A percentile compares a stretch with the other conserved stretches of the same genome.
phyloP scores from a whole-genome alignment of 2,888 invertebrate species.

The Halictus quadricinctus region DNA sequence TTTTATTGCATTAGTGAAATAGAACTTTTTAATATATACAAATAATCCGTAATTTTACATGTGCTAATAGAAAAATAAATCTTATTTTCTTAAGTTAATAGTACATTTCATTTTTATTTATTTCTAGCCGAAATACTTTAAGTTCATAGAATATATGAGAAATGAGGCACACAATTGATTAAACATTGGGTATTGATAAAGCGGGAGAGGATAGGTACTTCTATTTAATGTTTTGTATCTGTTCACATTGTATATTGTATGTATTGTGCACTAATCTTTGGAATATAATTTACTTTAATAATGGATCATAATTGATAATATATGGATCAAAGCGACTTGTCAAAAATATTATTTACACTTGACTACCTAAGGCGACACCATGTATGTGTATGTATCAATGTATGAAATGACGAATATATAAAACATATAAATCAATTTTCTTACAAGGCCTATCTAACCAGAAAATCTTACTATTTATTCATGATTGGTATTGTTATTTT shows the following conservation, averaged over 20 bases:
- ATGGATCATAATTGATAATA: conserved; percentile 50
- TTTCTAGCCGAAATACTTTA: conserved; percentile 25
- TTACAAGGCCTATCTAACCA: conserved; percentile 70
- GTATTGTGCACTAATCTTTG: conserved; percentile 64
- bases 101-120: conserved; percentile 39
- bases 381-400: conserved; percentile 76
- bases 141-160: conserved; percentile 1
- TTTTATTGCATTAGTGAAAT: conserved; percentile 33
- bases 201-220: conserved; percentile 64
- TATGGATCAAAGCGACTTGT: conserved; percentile 51
- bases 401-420: conserved; percentile 75
- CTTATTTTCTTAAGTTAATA: conserved; percentile 33
- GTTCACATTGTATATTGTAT: conserved; percentile 66
- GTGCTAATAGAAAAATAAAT: conserved; percentile 26
- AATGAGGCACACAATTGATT: conserved; percentile 29
- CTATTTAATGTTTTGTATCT: conserved; percentile 64
- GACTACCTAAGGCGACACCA: conserved; percentile 70
- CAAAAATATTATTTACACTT: conserved; percentile 61
- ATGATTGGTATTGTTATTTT: conserved; percentile 62
- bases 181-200: conserved; percentile 51
- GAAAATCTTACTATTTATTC: conserved; percentile 53
- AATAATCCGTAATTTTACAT: conserved; percentile 28
- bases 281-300: conserved; percentile 56
- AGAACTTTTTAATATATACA: conserved; percentile 23
- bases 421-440: conserved; percentile 69